A percentile compares a stretch with the other conserved stretches of the same genome.
These are phyloP conservation scores for Camponotus pennsylvanicus DNA, from an alignment of 1,140 invertebrate genomes.

Conservation along the genomic window DNA sequence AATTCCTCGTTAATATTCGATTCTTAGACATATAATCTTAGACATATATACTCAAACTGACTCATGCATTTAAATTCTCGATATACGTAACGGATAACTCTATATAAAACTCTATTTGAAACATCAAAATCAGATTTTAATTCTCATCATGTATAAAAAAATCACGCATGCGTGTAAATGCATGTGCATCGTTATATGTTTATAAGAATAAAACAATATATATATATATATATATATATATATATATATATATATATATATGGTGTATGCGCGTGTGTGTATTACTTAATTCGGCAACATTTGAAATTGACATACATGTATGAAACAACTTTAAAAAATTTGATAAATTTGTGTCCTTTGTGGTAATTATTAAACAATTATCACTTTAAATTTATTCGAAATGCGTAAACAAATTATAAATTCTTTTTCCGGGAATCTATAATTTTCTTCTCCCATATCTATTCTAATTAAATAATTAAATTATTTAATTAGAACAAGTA, in stretches of 20 bases:
- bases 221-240: no score
- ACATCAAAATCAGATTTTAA: background rate
- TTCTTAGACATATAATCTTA: background rate
- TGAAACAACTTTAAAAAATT: background rate
- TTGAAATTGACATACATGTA: background rate
- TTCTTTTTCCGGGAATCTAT: no score
- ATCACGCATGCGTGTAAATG: slow-evolving; percentile 9
- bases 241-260: no score
- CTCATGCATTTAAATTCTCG: background rate
- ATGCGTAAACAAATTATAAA: no score
- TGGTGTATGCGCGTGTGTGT: no score
- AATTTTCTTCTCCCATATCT: no score
- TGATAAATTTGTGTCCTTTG: background rate
- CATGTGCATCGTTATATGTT: background rate
- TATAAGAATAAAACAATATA: no score
- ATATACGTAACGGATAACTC: background rate
- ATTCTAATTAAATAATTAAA: background rate
- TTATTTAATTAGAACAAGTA: background rate
- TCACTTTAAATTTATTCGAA: no score
- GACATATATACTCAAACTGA: background rate
- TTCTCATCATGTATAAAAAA: no score
- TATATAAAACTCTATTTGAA: slow-evolving; percentile 14
- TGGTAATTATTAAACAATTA: background rate
- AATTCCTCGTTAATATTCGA: background rate
- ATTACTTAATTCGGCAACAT: background rate